Conservation (phyloP, 2,888 invertebrate genomes). For the Ectemnius lituratus region DNA sequence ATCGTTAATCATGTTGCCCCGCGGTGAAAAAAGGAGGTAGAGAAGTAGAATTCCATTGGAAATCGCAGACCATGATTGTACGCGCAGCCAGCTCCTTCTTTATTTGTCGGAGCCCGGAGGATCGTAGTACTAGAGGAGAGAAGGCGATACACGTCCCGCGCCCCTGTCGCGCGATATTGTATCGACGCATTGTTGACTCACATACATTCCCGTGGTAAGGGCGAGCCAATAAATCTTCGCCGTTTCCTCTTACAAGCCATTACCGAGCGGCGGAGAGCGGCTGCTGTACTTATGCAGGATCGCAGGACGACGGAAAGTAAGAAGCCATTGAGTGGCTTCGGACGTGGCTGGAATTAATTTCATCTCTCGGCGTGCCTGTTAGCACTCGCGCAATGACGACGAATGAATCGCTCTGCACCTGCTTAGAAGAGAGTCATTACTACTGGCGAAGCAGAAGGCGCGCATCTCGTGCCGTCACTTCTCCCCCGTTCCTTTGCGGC, state of each 20-base stretch:
- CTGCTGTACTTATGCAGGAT: slow-evolving; percentile 36
- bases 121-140: slow-evolving; percentile 29
- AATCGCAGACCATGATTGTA: slow-evolving; percentile 61
- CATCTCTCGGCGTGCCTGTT: slow-evolving; percentile 46
- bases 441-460: slow-evolving; percentile 6
- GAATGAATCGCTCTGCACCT: slow-evolving; percentile 56
- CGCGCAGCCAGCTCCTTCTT: slow-evolving; percentile 29
- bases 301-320: slow-evolving; percentile 56
- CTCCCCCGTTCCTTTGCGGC: no score
- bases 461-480: no score
- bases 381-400: slow-evolving; percentile 46
- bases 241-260: slow-evolving; percentile 74
- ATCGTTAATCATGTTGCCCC: slow-evolving; percentile 75
- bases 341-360: slow-evolving; percentile 63
- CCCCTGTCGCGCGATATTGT: slow-evolving; percentile 54
- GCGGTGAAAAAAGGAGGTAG: slow-evolving; percentile 64
- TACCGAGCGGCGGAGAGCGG: slow-evolving; percentile 65
- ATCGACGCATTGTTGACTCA: slow-evolving; percentile 70
- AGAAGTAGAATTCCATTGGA: slow-evolving; percentile 61
- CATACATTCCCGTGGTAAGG: slow-evolving; percentile 64
- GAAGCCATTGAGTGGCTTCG: slow-evolving; percentile 57
- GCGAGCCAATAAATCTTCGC: slow-evolving; percentile 73
- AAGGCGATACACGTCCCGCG: slow-evolving; percentile 11
- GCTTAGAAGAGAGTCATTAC: slow-evolving; percentile 49
- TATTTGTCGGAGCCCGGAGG: slow-evolving; percentile 61